Evolutionary conservation across 2,113 vertebrate species (phyloP).

Genomic region (Mugil cephalus): DNA sequence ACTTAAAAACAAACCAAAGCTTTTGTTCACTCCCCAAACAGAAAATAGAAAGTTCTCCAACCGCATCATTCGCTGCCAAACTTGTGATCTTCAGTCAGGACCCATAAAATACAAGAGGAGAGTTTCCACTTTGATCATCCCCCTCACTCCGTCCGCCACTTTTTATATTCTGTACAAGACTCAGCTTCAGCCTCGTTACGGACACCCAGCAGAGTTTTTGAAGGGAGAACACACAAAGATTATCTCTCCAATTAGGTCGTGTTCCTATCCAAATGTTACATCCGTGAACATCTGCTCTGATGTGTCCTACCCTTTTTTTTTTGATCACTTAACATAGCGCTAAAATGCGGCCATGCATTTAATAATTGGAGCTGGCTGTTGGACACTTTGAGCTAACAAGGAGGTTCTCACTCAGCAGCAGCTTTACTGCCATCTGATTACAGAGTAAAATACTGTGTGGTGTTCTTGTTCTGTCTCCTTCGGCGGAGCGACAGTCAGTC

Average conservation of each 20-base stretch:
- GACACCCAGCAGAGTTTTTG: background rate
- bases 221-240: background rate
- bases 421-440: background rate
- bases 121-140: background rate
- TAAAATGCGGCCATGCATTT: accelerated
- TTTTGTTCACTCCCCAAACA: too few species aligned
- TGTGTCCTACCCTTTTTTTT: background rate
- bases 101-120: background rate
- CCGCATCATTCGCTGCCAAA: too few species aligned
- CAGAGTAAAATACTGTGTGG: background rate
- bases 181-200: background rate
- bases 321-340: background rate
- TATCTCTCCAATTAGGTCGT: background rate
- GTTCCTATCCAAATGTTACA: too few species aligned
- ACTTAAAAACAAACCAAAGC: too few species aligned
- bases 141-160: background rate
- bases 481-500: too few species aligned
- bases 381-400: conserved; percentile 2
- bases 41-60: too few species aligned
- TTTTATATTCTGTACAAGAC: background rate
- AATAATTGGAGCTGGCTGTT: conserved; percentile 5
- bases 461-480: background rate
- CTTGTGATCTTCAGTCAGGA: background rate
- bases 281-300: background rate
- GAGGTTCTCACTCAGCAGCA: background rate